A percentile compares a stretch with the other conserved stretches of the same genome.
These are phyloP conservation scores for Mellilla xanthometata DNA, from an alignment of 2,888 invertebrate genomes.

Conservation along the genomic window DNA sequence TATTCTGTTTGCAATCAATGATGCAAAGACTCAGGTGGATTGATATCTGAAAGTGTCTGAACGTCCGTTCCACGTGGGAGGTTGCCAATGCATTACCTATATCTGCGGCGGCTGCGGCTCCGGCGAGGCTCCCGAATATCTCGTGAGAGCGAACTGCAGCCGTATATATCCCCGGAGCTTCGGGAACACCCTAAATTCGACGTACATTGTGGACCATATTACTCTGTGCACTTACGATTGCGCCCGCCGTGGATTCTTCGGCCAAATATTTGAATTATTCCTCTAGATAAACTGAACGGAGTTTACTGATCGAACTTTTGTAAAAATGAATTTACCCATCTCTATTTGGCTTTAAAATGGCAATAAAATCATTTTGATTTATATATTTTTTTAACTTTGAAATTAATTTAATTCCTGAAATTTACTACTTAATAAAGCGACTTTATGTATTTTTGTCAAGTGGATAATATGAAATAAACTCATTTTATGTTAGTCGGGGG, in stretches of 20 bases:
- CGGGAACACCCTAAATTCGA: constrained; percentile 63
- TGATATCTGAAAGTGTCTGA: constrained; percentile 31
- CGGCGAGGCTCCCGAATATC: constrained; percentile 47
- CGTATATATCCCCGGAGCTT: constrained; percentile 56
- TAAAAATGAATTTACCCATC: constrained; percentile 54
- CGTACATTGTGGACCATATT: constrained; percentile 64
- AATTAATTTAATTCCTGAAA: no score
- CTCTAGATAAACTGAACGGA: constrained; percentile 61
- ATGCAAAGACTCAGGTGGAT: constrained; percentile 19
- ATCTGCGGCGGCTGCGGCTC: constrained; percentile 42
- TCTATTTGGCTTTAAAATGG: constrained; percentile 56
- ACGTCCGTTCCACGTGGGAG: constrained; percentile 32
- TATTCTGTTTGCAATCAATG: constrained; percentile 9
- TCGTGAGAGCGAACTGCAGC: constrained; percentile 46
- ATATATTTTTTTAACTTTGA: no score
- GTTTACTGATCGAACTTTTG: constrained; percentile 68
- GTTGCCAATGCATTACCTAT: constrained; percentile 41
- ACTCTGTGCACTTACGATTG: constrained; percentile 60
- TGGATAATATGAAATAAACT: no score
- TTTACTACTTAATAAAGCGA: no score
- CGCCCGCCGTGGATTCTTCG: constrained; percentile 53
- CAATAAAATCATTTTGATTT: constrained; percentile 43
- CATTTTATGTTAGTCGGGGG: no score
- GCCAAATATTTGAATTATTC: constrained; percentile 77
- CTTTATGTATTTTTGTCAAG: no score